phyloP scores from a whole-genome alignment of 2,113 vertebrate species.

The Alexandromys fortis region DNA sequence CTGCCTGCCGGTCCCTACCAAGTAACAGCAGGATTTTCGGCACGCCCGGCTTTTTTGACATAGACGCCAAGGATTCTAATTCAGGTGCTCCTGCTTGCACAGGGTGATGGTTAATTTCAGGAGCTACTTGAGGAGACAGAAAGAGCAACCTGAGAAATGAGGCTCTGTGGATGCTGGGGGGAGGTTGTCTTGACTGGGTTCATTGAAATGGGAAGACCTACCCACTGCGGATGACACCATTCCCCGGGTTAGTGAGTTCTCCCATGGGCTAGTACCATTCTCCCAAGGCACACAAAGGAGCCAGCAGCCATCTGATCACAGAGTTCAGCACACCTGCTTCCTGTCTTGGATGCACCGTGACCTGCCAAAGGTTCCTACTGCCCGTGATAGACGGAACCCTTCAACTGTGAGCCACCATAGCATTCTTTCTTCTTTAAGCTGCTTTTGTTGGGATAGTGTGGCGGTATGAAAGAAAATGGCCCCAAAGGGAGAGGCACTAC shows the following conservation, averaged over 20 bases:
- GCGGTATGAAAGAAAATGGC: neutral
- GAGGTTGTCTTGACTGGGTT: neutral
- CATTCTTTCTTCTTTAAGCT: neutral
- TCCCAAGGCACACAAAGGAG: neutral
- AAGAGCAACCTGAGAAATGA: neutral
- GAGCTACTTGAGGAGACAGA: neutral
- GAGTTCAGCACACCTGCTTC: neutral
- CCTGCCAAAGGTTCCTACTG: neutral
- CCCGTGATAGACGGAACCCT: neutral
- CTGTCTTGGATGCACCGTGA: neutral
- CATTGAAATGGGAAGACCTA: neutral
- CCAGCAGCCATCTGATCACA: neutral
- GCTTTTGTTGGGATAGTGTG: neutral
- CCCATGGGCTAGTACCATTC: no score
- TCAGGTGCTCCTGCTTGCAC: neutral
- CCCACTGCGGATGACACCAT: neutral
- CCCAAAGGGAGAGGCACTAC: neutral
- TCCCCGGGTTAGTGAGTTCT: neutral
- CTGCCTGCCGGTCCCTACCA: neutral
- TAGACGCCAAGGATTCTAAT: neutral
- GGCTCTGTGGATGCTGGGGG: neutral
- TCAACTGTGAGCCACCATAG: neutral
- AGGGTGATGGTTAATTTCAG: neutral
- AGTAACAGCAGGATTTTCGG: neutral
- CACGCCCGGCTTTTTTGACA: neutral